These are phyloP conservation scores for Peromyscus aztecus DNA, from an alignment of 2,797 vertebrate species.

Conservation along the genomic window DNA sequence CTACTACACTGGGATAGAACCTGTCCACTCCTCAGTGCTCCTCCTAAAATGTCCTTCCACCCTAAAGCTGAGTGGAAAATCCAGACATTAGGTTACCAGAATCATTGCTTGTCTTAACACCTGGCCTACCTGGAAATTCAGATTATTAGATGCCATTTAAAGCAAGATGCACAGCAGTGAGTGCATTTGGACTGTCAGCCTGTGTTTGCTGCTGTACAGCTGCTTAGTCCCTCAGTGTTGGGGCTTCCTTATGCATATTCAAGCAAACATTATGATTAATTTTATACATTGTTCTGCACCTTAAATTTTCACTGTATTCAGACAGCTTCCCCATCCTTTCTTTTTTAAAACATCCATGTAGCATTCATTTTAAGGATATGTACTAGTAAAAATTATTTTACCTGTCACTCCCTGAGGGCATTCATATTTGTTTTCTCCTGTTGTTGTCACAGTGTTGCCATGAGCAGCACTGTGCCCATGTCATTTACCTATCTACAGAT, in stretches of 20 bases:
- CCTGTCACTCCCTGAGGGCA: not conserved
- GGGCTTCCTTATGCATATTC: slow-evolving; percentile 5
- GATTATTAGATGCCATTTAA: slow-evolving; percentile 55
- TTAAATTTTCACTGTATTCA: not conserved
- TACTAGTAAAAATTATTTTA: not conserved
- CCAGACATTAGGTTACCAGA: not conserved
- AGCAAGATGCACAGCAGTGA: slow-evolving; percentile 25
- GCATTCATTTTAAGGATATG: not conserved
- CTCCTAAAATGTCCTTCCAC: not conserved
- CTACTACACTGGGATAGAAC: not conserved
- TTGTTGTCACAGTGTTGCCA: not conserved
- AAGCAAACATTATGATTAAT: slow-evolving; percentile 17
- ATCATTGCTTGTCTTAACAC: slow-evolving; percentile 37
- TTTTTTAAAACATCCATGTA: not conserved
- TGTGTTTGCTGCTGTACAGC: not conserved
- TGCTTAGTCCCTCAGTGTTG: not conserved
- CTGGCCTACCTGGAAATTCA: slow-evolving; percentile 6
- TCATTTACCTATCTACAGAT: slow-evolving; percentile 5
- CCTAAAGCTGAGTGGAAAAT: not conserved
- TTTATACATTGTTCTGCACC: not conserved
- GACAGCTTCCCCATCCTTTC: not conserved
- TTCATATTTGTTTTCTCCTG: not conserved
- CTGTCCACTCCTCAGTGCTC: not conserved
- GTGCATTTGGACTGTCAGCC: not conserved
- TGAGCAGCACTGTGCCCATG: not conserved